Percentiles rank a stretch among this genome's conserved stretches.
Evolutionary conservation across 2,888 invertebrate species (phyloP).

Genomic region (Diarsia dahlii): DNA sequence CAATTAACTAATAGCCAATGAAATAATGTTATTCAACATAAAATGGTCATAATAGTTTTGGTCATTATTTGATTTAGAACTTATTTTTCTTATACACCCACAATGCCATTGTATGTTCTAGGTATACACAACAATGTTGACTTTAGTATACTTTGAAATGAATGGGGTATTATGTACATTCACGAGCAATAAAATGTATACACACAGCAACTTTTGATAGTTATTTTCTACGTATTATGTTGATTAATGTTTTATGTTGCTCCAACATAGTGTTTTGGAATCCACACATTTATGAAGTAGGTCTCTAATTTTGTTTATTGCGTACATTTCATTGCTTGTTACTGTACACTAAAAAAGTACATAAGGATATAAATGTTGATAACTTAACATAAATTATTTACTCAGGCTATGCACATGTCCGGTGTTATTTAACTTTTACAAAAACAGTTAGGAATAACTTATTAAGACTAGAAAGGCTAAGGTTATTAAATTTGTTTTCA

Average conservation of each 20-base stretch:
- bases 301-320: too few species aligned
- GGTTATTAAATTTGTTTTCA: slow-evolving; percentile 28
- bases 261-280: too few species aligned
- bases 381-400: slow-evolving; percentile 31
- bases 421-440: slow-evolving; percentile 39
- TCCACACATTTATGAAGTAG: too few species aligned
- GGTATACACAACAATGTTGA: not conserved
- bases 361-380: slow-evolving; percentile 8
- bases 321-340: too few species aligned
- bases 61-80: slow-evolving; percentile 8
- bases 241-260: too few species aligned
- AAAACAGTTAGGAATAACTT: slow-evolving; percentile 33
- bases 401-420: slow-evolving; percentile 49
- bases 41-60: not conserved
- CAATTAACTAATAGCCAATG: not conserved
- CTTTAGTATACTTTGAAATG: slow-evolving; percentile 9
- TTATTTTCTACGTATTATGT: too few species aligned
- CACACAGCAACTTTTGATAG: too few species aligned
- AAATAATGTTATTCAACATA: not conserved
- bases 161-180: slow-evolving; percentile 10
- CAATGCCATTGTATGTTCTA: not conserved
- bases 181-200: too few species aligned
- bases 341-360: not conserved
- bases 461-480: slow-evolving; percentile 35
- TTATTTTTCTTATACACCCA: not conserved